phyloP scores from a whole-genome alignment of 2,888 invertebrate species.

The Notodonta dromedarius region DNA sequence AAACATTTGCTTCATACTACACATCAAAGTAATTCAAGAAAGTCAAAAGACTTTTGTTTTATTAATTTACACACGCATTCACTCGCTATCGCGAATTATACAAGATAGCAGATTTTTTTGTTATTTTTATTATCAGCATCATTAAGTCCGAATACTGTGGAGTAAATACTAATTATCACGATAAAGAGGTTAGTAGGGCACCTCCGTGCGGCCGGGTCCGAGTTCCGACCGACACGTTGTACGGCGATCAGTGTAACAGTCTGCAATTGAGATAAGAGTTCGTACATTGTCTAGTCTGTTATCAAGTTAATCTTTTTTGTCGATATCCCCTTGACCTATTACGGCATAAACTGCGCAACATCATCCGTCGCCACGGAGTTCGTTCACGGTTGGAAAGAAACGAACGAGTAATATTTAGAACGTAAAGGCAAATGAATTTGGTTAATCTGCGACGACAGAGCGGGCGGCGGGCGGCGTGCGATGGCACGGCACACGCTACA shows the following conservation, averaged over 20 bases:
- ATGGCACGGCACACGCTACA: slow-evolving; percentile 49
- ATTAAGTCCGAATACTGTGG: slow-evolving; percentile 8
- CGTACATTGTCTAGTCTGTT: slow-evolving; percentile 48
- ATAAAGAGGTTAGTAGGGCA: slow-evolving; percentile 70
- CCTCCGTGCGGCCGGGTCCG: slow-evolving; percentile 34
- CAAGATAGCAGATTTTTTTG: too few species aligned
- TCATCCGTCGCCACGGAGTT: slow-evolving; percentile 17
- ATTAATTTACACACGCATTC: too few species aligned
- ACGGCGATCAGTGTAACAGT: slow-evolving; percentile 36
- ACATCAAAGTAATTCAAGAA: neutral
- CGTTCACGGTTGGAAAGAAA: slow-evolving; percentile 27
- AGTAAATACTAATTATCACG: slow-evolving; percentile 24
- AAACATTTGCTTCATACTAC: slow-evolving; percentile 17
- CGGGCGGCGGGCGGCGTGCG: slow-evolving; percentile 14
- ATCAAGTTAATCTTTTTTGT: slow-evolving; percentile 51
- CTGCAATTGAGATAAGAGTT: slow-evolving; percentile 49
- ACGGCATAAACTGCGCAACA: slow-evolving; percentile 64
- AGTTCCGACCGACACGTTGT: slow-evolving; percentile 17
- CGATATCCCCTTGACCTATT: slow-evolving; percentile 67
- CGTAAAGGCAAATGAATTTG: slow-evolving; percentile 37
- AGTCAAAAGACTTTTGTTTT: neutral
- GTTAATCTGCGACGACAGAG: slow-evolving; percentile 42
- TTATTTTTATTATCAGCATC: neutral
- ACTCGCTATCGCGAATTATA: too few species aligned
- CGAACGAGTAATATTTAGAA: slow-evolving; percentile 41